These are phyloP conservation scores for Cervus canadensis DNA, from an alignment of 2,113 vertebrate genomes.

Conservation along the genomic window DNA sequence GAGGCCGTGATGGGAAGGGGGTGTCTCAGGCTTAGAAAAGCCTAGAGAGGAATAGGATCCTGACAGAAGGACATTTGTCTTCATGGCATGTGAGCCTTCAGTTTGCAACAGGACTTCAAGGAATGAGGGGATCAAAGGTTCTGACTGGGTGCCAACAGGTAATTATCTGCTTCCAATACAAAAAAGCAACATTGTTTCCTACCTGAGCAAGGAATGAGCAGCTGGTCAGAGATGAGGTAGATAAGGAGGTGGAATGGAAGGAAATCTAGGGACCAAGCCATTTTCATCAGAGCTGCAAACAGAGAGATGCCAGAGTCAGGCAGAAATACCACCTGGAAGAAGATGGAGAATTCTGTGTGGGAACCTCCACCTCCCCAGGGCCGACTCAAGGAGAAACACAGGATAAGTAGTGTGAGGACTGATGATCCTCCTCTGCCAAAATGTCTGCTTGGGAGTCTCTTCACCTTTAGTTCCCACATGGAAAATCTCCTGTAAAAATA, in stretches of 20 bases:
- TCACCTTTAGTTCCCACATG: not conserved
- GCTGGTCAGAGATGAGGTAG: not conserved
- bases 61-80: not conserved
- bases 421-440: not conserved
- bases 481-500: not conserved
- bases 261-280: too few relatives aligned
- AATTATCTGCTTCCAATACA: not conserved
- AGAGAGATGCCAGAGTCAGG: not conserved
- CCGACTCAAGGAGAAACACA: accelerated
- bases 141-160: not conserved
- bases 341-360: not conserved
- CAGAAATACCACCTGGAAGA: not conserved
- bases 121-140: not conserved
- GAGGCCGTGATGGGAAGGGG: not conserved
- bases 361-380: not conserved
- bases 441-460: not conserved
- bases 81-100: too few relatives aligned
- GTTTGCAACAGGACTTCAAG: not conserved
- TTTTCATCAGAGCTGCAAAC: not conserved
- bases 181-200: not conserved
- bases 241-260: not conserved
- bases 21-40: not conserved
- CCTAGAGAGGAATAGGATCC: not conserved
- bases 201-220: not conserved
- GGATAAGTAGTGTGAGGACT: not conserved